These are phyloP conservation scores for Lagria hirta DNA, from an alignment of 2,888 invertebrate species.

Conservation along the genomic window DNA sequence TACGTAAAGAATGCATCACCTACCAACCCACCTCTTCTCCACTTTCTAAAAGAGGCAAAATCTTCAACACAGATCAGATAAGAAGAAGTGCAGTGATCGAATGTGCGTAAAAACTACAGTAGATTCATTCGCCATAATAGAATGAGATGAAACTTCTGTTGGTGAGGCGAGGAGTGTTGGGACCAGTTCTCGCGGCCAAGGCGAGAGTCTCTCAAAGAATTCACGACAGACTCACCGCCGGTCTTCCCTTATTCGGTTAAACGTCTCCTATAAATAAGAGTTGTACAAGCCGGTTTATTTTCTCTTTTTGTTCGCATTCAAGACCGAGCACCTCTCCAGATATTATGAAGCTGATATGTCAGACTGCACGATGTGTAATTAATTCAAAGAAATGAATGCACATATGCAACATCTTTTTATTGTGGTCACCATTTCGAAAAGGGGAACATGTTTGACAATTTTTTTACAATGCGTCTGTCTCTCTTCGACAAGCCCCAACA, in stretches of 20 bases:
- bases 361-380: slow-evolving; percentile 35
- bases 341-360: slow-evolving; percentile 34
- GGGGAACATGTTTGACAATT: too few species aligned
- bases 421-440: slow-evolving; percentile 25
- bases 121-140: slow-evolving; percentile 1
- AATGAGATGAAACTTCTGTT: slow-evolving; percentile 15
- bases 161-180: slow-evolving; percentile 23
- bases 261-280: slow-evolving; percentile 39
- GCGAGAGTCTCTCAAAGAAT: slow-evolving; percentile 39
- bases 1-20: too few species aligned
- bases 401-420: slow-evolving; percentile 30
- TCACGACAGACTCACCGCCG: slow-evolving; percentile 34
- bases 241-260: slow-evolving; percentile 41
- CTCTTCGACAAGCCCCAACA: too few species aligned
- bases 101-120: slow-evolving; percentile 7
- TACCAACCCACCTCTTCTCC: too few species aligned
- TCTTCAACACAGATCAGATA: too few species aligned
- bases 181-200: slow-evolving; percentile 42
- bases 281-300: slow-evolving; percentile 34
- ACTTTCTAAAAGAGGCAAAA: too few species aligned
- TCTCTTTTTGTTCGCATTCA: slow-evolving; percentile 29
- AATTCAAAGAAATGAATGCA: slow-evolving; percentile 35
- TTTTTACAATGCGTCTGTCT: slow-evolving; percentile 1
- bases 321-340: slow-evolving; percentile 30
- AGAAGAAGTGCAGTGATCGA: too few species aligned